Evolutionary conservation across 2,113 vertebrate genomes (phyloP).

Genomic region (Amphiprion ocellaris): DNA sequence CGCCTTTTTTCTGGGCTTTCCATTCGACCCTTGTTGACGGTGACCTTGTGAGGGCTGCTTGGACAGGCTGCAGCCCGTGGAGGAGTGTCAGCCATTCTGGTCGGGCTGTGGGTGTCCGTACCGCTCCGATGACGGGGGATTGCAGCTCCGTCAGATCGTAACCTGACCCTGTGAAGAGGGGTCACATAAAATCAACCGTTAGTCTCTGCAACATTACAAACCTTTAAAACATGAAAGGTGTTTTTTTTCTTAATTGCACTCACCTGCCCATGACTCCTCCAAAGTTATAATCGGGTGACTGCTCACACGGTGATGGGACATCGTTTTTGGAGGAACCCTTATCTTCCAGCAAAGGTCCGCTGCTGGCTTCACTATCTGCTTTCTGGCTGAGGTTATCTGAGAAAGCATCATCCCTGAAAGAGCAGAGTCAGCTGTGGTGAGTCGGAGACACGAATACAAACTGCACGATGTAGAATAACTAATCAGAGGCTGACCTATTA

Average conservation of each 20-base stretch:
- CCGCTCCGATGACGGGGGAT: constrained; percentile 92
- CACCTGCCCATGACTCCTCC: constrained; percentile 96
- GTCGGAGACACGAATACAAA: not conserved
- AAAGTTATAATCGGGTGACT: constrained; percentile 92
- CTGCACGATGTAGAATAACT: not conserved
- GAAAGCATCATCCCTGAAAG: constrained; percentile 94
- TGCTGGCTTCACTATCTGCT: constrained; percentile 98
- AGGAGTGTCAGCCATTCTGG: constrained; percentile 93
- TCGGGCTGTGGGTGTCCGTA: constrained; percentile 93
- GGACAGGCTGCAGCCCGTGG: constrained; percentile 96
- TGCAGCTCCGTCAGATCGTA: constrained; percentile 95
- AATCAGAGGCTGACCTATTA: not conserved
- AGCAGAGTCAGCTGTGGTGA: constrained; percentile 44
- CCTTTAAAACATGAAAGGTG: not conserved
- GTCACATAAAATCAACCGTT: not conserved
- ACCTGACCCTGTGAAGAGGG: constrained; percentile 87
- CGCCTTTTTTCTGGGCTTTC: constrained; percentile 97
- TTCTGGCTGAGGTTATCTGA: constrained; percentile 99
- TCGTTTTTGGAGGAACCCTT: constrained; percentile 97
- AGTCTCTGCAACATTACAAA: not conserved
- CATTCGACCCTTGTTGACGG: constrained; percentile 88
- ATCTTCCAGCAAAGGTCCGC: constrained; percentile 94
- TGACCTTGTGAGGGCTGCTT: constrained; percentile 96
- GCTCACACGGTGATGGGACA: constrained; percentile 93
- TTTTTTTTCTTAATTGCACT: not conserved